Percentiles rank a stretch among this genome's conserved stretches.
Conservation (phyloP, 2,888 invertebrate species). For the Oxyteleia sp. region DNA sequence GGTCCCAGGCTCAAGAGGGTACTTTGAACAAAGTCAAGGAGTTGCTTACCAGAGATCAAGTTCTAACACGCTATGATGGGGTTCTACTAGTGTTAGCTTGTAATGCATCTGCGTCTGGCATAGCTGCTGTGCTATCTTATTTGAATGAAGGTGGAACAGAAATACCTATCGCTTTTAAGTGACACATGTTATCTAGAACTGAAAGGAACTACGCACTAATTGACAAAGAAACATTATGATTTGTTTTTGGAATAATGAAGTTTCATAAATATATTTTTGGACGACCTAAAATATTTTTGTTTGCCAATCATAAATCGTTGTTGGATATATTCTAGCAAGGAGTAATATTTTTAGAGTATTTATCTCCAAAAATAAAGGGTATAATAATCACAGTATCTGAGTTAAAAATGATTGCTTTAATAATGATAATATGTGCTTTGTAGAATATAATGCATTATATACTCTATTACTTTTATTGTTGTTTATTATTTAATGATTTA, state of each 20-base stretch:
- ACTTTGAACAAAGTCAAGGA: conserved; percentile 75
- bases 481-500: too few species aligned
- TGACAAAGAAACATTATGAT: conserved; percentile 75
- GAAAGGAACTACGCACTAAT: conserved; percentile 74
- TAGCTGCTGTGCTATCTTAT: conserved; percentile 79
- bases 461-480: too few species aligned
- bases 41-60: conserved; percentile 36
- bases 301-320: conserved; percentile 84
- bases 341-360: conserved; percentile 20
- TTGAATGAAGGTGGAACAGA: conserved; percentile 49
- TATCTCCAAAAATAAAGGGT: too few species aligned
- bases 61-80: conserved; percentile 72
- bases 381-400: too few species aligned
- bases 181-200: conserved; percentile 56
- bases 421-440: too few species aligned
- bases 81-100: conserved; percentile 80
- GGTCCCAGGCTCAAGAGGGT: conserved; percentile 75
- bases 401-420: too few species aligned
- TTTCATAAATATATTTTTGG: conserved; percentile 77
- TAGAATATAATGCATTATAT: too few species aligned
- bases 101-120: conserved; percentile 84
- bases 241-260: conserved; percentile 74
- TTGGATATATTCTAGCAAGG: conserved; percentile 41
- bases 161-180: conserved; percentile 72
- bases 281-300: conserved; percentile 77